Percentiles rank a stretch among this genome's conserved stretches.
Evolutionary conservation across 2,888 invertebrate species (phyloP).

Genomic region (Kuschelorhynchus macadamiae): DNA sequence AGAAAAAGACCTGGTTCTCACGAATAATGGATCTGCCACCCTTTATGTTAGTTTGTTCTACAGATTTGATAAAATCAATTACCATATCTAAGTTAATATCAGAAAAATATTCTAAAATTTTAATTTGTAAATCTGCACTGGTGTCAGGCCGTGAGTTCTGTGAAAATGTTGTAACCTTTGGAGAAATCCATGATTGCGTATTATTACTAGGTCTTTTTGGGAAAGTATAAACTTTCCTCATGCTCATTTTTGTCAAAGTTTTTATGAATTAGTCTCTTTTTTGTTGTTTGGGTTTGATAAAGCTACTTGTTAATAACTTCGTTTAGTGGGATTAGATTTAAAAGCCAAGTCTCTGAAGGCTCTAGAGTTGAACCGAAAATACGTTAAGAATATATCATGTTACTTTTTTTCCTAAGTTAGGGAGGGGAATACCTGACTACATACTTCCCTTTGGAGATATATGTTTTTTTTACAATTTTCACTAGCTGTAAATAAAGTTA

Average conservation of each 20-base stretch:
- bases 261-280: neutral
- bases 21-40: neutral
- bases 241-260: neutral
- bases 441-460: neutral
- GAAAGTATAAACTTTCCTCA: neutral
- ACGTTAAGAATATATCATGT: neutral
- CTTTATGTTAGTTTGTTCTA: neutral
- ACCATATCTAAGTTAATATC: neutral
- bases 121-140: neutral
- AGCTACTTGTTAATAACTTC: neutral
- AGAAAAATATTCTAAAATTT: neutral
- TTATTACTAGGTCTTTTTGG: neutral
- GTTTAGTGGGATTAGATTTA: neutral
- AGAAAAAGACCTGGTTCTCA: too few species aligned
- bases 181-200: neutral
- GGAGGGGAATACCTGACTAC: neutral
- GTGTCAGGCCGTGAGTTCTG: neutral
- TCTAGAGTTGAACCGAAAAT: neutral
- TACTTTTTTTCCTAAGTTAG: neutral
- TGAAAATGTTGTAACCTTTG: neutral
- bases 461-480: constrained; percentile 6
- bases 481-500: neutral
- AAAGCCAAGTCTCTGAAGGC: neutral
- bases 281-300: neutral
- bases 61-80: neutral